Evolutionary conservation across 1,140 invertebrate species (phyloP).

Genomic region (Aphelinus atriplicis): DNA sequence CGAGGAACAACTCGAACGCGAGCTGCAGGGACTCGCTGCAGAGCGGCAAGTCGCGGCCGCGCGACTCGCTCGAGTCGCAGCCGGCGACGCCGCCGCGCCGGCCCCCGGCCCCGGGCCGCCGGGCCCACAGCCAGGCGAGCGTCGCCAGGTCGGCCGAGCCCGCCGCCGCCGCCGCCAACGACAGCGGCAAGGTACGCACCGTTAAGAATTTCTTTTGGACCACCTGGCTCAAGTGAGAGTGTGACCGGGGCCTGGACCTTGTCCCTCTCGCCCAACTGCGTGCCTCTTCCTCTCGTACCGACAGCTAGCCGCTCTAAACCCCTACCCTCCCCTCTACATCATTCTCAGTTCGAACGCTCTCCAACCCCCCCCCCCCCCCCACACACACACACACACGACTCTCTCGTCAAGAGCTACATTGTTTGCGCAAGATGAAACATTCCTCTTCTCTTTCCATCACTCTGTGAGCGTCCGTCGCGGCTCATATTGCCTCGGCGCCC

Average conservation of each 20-base stretch:
- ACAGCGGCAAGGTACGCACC: constrained; percentile 75
- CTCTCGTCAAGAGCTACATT: neutral
- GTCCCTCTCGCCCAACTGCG: no score
- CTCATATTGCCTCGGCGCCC: no score
- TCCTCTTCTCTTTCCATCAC: neutral
- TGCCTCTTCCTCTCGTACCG: no score
- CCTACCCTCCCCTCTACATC: no score
- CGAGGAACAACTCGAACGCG: constrained; percentile 56
- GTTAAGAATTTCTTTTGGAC: constrained; percentile 73
- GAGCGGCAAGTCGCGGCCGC: constrained; percentile 56
- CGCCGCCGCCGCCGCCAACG: constrained; percentile 52
- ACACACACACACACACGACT: no score
- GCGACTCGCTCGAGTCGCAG: constrained; percentile 57
- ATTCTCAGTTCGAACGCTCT: no score
- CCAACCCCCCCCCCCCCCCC: no score
- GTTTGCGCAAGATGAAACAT: constrained; percentile 7
- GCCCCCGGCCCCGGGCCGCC: constrained; percentile 55
- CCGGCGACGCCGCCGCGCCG: constrained; percentile 58
- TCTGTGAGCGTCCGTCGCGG: no score
- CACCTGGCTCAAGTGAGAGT: constrained; percentile 69
- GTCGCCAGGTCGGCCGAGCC: neutral
- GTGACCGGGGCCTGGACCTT: no score
- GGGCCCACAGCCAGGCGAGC: constrained; percentile 26
- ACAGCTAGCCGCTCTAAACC: no score
- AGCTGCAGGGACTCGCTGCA: constrained; percentile 55